Evolutionary conservation across 2,113 vertebrate genomes (phyloP).

Genomic region (Chinchilla lanigera): DNA sequence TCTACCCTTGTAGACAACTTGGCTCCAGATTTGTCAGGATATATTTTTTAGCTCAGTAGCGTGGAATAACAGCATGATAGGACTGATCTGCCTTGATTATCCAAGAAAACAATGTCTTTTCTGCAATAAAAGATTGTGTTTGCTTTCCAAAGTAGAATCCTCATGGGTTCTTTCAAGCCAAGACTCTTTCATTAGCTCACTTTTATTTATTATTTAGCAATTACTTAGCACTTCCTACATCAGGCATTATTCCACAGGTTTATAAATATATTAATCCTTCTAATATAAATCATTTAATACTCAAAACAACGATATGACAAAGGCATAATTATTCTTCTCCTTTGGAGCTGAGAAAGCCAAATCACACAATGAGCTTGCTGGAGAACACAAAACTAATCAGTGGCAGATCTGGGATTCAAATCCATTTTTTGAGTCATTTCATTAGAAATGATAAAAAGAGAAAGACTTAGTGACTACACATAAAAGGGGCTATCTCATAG

Average conservation of each 20-base stretch:
- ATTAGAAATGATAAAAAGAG: conserved; percentile 14
- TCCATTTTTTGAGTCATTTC: not conserved
- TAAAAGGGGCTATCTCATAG: not conserved
- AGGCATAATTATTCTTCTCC: not conserved
- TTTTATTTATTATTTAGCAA: not conserved
- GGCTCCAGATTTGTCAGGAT: conserved; percentile 43
- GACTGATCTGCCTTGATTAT: not conserved
- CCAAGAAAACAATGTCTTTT: conserved; percentile 21
- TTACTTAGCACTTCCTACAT: not conserved
- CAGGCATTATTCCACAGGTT: not conserved
- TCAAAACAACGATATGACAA: not conserved
- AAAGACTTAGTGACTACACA: not conserved
- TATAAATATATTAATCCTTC: not conserved
- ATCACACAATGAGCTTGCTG: not conserved
- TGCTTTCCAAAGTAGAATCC: conserved; percentile 4
- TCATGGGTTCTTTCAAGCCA: not conserved
- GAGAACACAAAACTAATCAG: not conserved
- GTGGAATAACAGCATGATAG: not conserved
- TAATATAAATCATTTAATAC: not conserved
- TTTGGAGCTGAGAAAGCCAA: conserved; percentile 20
- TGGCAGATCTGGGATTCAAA: not conserved
- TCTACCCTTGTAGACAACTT: not conserved
- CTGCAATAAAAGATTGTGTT: not conserved
- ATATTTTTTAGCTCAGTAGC: not conserved
- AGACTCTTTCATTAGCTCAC: not conserved